phyloP scores from a whole-genome alignment of 1,140 invertebrate genomes.

The Tenebrio molitor region DNA sequence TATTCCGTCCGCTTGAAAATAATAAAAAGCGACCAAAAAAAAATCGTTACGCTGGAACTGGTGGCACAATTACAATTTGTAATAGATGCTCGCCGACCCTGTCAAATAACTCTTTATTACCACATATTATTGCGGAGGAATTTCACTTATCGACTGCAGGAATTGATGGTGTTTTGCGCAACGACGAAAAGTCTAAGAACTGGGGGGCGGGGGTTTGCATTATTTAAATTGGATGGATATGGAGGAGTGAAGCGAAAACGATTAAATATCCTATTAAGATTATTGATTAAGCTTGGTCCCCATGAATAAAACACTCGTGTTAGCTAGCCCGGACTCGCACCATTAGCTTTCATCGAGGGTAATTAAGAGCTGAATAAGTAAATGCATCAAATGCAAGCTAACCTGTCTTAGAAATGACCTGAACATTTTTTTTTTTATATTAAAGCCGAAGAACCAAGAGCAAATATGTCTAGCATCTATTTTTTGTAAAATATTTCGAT shows the following conservation, averaged over 20 bases:
- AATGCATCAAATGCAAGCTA: too few species aligned
- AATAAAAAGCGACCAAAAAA: background rate
- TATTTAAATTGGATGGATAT: slow-evolving; percentile 4
- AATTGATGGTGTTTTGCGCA: background rate
- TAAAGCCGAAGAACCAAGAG: too few species aligned
- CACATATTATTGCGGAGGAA: background rate
- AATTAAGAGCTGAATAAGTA: too few species aligned
- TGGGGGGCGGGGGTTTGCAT: background rate
- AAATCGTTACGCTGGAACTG: background rate
- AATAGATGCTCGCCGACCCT: slow-evolving; percentile 9
- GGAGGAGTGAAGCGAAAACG: background rate
- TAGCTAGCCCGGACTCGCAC: too few species aligned
- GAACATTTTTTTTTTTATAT: too few species aligned
- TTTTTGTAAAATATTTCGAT: too few species aligned
- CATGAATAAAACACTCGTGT: background rate
- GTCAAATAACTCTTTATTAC: slow-evolving; percentile 28
- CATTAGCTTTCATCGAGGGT: too few species aligned
- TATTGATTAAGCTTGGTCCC: background rate
- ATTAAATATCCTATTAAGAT: slow-evolving; percentile 1
- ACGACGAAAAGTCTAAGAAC: background rate
- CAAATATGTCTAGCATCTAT: too few species aligned
- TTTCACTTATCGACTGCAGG: slow-evolving; percentile 17
- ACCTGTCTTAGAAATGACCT: too few species aligned
- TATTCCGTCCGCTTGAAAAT: background rate
- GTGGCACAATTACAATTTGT: slow-evolving; percentile 7